Conservation (phyloP, 2,888 invertebrate species). For the Monopis laevigella region DNA sequence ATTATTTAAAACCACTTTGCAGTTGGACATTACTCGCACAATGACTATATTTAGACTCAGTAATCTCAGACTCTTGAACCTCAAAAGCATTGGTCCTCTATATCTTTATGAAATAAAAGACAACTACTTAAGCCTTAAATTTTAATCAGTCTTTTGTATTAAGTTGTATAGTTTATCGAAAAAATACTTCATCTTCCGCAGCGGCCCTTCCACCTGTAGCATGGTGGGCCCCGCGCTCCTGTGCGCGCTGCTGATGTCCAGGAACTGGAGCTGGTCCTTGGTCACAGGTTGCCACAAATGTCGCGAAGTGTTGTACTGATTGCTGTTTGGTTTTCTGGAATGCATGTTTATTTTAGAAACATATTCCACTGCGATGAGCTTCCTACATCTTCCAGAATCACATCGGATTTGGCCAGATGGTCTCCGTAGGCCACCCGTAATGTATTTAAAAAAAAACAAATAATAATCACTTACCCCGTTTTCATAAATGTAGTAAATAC, state of each 20-base stretch:
- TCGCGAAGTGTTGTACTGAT: no score
- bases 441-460: no score
- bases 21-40: no score
- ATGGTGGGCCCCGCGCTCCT: constrained; percentile 17
- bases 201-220: constrained; percentile 23
- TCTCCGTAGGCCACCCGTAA: no score
- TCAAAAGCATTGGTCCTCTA: no score
- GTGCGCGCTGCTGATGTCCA: constrained; percentile 28
- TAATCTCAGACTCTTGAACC: no score
- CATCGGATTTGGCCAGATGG: no score
- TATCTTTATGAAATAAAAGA: constrained; percentile 17
- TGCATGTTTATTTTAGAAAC: background rate
- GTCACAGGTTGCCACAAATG: constrained; percentile 34
- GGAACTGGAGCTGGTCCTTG: constrained; percentile 23
- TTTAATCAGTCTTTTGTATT: constrained; percentile 17
- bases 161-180: constrained; percentile 25
- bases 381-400: no score
- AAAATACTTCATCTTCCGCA: constrained; percentile 30
- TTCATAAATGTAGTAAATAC: constrained; percentile 36
- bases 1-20: no score
- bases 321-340: constrained; percentile 3
- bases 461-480: constrained; percentile 7
- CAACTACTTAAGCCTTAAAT: constrained; percentile 14
- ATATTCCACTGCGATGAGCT: no score
- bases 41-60: no score